Base-by-base conservation (phyloP, 1,140 invertebrate species). In the Tetragonula clypearis region DNA sequence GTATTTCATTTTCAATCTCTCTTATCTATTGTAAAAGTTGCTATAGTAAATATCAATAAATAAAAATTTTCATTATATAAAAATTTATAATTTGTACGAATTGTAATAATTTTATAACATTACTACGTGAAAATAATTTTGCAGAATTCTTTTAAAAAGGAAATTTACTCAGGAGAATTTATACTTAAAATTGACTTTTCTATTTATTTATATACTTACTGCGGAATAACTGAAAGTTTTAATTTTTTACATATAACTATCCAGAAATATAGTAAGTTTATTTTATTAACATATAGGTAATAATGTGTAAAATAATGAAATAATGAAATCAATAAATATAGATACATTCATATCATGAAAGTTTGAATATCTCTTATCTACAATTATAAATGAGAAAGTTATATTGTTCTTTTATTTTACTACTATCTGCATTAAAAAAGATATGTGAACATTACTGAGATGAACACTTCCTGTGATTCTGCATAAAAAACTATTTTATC, bases 281-380 rank as follows among this genome's bases (percentile, higher is more conserved):
- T 74, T 74, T 80, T 81, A 35, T 19, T 75, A 75, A n/a, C 60
- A 1, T 72, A 83, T 65, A 12, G 30, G 23, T 79, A 49, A 79
- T 86, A 76, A 80, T 81, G 84, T 86, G 69, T 72, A 79, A 69
- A 49, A 75, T 49, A 58, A 86, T 84, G 30, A 69, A 49, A 75
- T 49, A 58, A 86, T 84, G 30, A 19, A 88, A 86, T 75, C 86
- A 88, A 89, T 83, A 84, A 83, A 76, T 82, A 82, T n/a, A 56
- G 56, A 56, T 66, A 55, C 30, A 41, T 73, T 41, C 49, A 62
- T 23, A 58, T 73, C 9, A 76, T 49, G 53, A 77, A 80, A 58
- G 49, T 78, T 30, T 71, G 76, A 80, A 62, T 83, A 83, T 79
- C 74, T 68, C 55, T 66, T n/a, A 74, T 80, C 35, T 58, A 26